Base-by-base conservation (phyloP, 2,797 vertebrate species). In the Enteromius viviparus region DNA sequence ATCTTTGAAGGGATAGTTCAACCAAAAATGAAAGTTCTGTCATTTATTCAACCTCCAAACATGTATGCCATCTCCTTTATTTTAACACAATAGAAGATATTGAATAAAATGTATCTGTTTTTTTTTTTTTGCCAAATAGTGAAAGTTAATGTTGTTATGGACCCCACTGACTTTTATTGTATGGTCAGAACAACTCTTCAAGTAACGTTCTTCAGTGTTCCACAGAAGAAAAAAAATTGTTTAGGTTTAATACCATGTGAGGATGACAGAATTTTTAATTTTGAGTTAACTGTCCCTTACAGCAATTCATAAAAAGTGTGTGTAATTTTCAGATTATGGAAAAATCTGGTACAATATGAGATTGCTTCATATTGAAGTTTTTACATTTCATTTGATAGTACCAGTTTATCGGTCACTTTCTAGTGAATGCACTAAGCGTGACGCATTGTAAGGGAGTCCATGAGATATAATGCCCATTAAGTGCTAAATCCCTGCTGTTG, bases 361-460 rank as follows among this genome's bases (percentile, higher is more conserved):
- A 70, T 78, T 84, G 75, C 89, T 90, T 90, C 89, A 90, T 89
- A 89, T 90, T 90, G 89, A 90, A 90, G 88, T 85, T 84, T 55
- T 12, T 80, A 70, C 70, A 42, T 85, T 66, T 78, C 42, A 55
- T 83, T 81, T 84, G 49, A 76, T 85, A 60, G 78, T 83, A 81
- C 74, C 81, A 75, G 66, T 81, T 83, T 75, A 78, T 84, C 17
- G 17, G 76, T 70, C 83, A 75, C 81, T 84, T 85, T 86, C 34
- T 47, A 81, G 49, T 76, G 45, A 66, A 68, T 78, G 75, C 77
- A 80, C 76, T 82, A 80, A 85, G 55, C 21, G 2, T 14, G 29
- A 83, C 45, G 40, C 74, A 69, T 78, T 60, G 69, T 72, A 29
- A 55, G 37, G 26, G 23, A 65, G 60, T 71, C 45, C 11, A 53